These are phyloP conservation scores for Pissodes strobi DNA, from an alignment of 1,140 invertebrate genomes.

Conservation along the genomic window DNA sequence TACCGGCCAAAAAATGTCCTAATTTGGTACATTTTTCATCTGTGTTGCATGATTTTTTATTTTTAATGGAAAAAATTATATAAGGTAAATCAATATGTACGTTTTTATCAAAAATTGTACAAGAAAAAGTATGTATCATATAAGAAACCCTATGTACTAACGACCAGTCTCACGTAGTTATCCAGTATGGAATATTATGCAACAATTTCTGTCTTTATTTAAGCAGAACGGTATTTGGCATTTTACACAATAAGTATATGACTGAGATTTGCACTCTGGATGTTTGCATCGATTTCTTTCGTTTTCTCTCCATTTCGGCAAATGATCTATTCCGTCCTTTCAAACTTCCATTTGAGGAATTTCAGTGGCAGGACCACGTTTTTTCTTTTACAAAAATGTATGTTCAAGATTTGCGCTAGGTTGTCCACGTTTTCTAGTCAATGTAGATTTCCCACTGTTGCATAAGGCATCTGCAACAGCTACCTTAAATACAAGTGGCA, in stretches of 20 bases:
- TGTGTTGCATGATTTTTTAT: no score
- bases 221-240: no score
- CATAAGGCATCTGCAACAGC: not conserved
- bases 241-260: no score
- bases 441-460: not conserved
- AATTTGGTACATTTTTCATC: no score
- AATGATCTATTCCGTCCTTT: not conserved
- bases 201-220: not conserved
- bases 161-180: not conserved
- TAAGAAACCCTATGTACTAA: no score
- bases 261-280: not conserved
- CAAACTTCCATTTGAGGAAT: not conserved
- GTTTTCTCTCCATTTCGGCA: not conserved
- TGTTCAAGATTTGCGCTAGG: not conserved
- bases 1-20: no score
- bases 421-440: not conserved
- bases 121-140: no score
- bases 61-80: no score
- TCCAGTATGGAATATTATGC: not conserved
- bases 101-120: no score
- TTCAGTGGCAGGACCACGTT: no score
- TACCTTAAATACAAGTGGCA: not conserved
- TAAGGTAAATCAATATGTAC: no score
- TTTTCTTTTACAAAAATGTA: not conserved
- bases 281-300: not conserved